These are phyloP conservation scores for Aricia artaxerxes DNA, from an alignment of 2,888 invertebrate genomes.

Conservation along the genomic window DNA sequence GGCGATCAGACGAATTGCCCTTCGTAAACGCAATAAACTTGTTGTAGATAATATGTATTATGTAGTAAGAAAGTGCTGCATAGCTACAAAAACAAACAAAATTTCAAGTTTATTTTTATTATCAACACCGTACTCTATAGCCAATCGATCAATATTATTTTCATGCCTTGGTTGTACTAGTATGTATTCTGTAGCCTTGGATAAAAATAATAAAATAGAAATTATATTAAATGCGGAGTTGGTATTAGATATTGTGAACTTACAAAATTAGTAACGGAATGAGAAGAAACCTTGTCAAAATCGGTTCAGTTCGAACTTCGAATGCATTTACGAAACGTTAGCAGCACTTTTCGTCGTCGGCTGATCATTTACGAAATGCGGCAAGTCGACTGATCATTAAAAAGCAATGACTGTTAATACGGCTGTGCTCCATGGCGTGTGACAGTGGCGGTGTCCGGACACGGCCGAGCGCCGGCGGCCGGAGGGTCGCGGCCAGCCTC, in stretches of 20 bases:
- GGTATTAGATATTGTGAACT: neutral
- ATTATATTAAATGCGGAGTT: neutral
- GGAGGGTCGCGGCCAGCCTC: conserved; percentile 39
- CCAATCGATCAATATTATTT: neutral
- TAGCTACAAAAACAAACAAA: neutral
- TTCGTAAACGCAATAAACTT: neutral
- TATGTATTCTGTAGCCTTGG: no score
- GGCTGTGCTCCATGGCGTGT: conserved; percentile 14
- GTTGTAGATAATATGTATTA: neutral
- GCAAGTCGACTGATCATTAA: neutral
- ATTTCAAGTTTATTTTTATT: neutral
- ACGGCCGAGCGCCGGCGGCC: conserved; percentile 29
- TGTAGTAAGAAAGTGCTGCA: neutral
- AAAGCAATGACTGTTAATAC: neutral
- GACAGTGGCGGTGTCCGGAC: conserved; percentile 27
- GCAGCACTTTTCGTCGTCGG: neutral
- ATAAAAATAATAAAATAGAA: neutral
- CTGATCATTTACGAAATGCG: neutral
- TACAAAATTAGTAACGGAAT: neutral
- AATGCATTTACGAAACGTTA: neutral
- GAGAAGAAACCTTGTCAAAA: neutral
- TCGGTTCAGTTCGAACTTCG: neutral
- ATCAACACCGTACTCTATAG: neutral
- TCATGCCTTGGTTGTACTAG: no score
- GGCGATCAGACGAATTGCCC: neutral